Evolutionary conservation across 1,140 invertebrate species (phyloP).

Genomic region (Drosophila arizonae): DNA sequence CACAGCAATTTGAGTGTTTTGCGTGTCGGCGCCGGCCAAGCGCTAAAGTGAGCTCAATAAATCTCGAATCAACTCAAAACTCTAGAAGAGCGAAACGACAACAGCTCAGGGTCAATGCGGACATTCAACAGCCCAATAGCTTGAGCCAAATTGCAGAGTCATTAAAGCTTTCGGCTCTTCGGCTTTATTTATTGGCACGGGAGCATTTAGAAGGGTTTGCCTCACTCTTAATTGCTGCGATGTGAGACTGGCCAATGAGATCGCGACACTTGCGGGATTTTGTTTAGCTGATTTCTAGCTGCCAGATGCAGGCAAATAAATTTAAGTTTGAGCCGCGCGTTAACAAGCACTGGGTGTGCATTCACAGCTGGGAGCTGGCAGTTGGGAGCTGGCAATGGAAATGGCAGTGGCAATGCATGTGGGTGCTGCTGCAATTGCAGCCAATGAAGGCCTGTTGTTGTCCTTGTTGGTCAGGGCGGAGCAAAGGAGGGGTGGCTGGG

Average conservation of each 20-base stretch:
- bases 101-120: slow-evolving; percentile 24
- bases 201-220: slow-evolving; percentile 40
- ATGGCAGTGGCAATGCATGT: background rate
- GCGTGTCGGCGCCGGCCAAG: slow-evolving; percentile 52
- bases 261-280: slow-evolving; percentile 15
- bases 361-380: background rate
- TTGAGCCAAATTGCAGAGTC: slow-evolving; percentile 64
- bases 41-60: slow-evolving; percentile 45
- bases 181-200: slow-evolving; percentile 36
- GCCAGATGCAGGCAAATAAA: slow-evolving; percentile 72
- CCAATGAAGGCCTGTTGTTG: slow-evolving; percentile 60
- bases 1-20: slow-evolving; percentile 53
- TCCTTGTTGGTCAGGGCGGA: background rate
- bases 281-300: slow-evolving; percentile 50
- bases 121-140: slow-evolving; percentile 27
- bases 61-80: slow-evolving; percentile 53
- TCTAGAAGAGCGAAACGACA: slow-evolving; percentile 21
- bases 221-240: slow-evolving; percentile 39
- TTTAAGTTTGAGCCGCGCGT: slow-evolving; percentile 38
- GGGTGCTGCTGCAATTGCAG: slow-evolving; percentile 37
- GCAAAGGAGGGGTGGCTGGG: background rate
- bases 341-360: slow-evolving; percentile 20
- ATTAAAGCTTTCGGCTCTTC: slow-evolving; percentile 62
- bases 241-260: background rate
- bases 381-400: too few species aligned